Base-by-base conservation (phyloP, 2,113 vertebrate species). In the Pyrgilauda ruficollis region DNA sequence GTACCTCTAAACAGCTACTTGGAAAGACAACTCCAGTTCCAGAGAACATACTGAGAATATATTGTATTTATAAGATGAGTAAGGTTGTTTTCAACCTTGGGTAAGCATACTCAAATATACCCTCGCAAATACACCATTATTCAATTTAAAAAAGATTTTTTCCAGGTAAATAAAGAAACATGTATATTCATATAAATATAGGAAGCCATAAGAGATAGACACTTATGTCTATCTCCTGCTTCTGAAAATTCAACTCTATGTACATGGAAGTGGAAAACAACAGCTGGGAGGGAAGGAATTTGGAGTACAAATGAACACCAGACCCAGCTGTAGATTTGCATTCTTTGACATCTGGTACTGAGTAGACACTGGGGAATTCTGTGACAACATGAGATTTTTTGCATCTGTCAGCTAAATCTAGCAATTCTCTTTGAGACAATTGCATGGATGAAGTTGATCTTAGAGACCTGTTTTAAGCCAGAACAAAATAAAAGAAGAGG, bases 331-430 rank as follows among this genome's bases (percentile, higher is more conserved):
- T 41, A 94, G 94, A 87, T 96, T 75, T 94, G 86, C 92, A 84
- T 93, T 93, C 83, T 89, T 96, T 75, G 89, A 91, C 94, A 96
- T 92, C 94, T 97, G 93, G 88, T 94, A 77, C 94, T 90, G 85
- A 92, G 73, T 37, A 94, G 92, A 92, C 92, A 82, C 52, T 55
- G 64, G 80, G 86, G 92, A 90, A 53, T 96, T 97, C 86, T 92
- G 41, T 82, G 86, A 89, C 53, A 95, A 89, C 92, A 89, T 43
- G 46, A 94, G 94, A 96, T 89, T 96, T 94, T 92, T 68, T 82
- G 80, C 89, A 94, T 94, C 96, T 96, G 95, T 94, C 90, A 62
- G 95, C 88, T 89, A 94, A 93, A 96, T 39, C 86, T 58, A 96
- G 26, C 44, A 78, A 87, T 87, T 92, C 76, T 97, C 88, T 76